Evolutionary conservation across 2,113 vertebrate genomes (phyloP).

Genomic region (Tupaia tana): DNA sequence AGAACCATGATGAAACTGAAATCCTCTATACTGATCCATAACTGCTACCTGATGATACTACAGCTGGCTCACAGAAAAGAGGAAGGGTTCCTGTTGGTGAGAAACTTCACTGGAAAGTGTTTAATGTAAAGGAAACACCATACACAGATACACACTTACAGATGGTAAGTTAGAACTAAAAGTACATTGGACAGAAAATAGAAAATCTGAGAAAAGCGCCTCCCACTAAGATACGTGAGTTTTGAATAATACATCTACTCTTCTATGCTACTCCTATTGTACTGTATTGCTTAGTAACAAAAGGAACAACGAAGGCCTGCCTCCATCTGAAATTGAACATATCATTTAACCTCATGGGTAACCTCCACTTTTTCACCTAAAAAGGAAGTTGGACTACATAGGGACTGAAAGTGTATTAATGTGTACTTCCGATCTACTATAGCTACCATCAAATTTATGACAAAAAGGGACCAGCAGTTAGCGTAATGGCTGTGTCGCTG

Average conservation of each 20-base stretch:
- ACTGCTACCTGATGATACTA: constrained; percentile 25
- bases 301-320: not conserved
- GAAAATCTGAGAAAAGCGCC: not conserved
- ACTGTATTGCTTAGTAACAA: not conserved
- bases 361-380: not conserved
- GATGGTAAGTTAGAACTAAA: not conserved
- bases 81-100: not conserved
- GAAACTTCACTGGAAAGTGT: constrained; percentile 12
- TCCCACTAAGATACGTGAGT: not conserved
- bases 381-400: not conserved
- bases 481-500: too few relatives aligned
- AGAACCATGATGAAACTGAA: constrained; percentile 52
- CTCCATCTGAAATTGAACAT: not conserved
- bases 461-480: not conserved
- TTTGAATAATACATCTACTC: not conserved
- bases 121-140: not conserved
- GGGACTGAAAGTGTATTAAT: not conserved
- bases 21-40: constrained; percentile 43
- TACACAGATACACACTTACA: not conserved
- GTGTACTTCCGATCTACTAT: not conserved
- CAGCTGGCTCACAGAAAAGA: not conserved
- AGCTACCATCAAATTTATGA: not conserved
- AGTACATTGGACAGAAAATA: not conserved
- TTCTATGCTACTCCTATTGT: not conserved
- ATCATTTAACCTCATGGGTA: not conserved